A percentile compares a stretch with the other conserved stretches of the same genome.
Evolutionary conservation across 2,888 invertebrate species (phyloP).

Genomic region (Cephus rjabovi): DNA sequence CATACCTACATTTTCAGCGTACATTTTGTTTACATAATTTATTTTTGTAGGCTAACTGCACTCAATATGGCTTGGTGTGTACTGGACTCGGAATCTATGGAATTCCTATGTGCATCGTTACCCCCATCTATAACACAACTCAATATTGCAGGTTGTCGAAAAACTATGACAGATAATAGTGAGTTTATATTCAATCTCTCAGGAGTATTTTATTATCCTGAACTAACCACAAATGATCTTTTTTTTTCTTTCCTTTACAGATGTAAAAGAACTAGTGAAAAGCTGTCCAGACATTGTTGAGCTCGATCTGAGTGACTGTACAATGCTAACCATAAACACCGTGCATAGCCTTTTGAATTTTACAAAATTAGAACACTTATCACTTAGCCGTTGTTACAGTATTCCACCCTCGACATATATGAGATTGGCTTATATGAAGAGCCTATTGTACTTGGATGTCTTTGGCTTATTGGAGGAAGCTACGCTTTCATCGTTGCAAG

Average conservation of each 20-base stretch:
- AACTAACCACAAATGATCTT: not conserved
- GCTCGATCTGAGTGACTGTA: constrained; percentile 90
- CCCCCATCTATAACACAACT: constrained; percentile 77
- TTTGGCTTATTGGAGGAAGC: constrained; percentile 81
- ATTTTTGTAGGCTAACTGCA: constrained; percentile 71
- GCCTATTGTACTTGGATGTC: constrained; percentile 81
- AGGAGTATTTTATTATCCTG: not conserved
- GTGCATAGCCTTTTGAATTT: constrained; percentile 72
- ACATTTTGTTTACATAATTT: not conserved
- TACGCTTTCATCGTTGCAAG: constrained; percentile 65
- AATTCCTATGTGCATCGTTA: constrained; percentile 72
- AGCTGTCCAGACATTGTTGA: constrained; percentile 82
- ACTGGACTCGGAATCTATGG: constrained; percentile 72
- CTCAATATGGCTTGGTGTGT: constrained; percentile 88
- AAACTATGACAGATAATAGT: constrained; percentile 81
- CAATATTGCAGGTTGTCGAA: constrained; percentile 86
- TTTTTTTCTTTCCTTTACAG: constrained; percentile 68
- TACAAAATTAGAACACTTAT: constrained; percentile 78
- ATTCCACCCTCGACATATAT: constrained; percentile 78
- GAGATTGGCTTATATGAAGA: constrained; percentile 72
- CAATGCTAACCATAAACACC: constrained; percentile 74
- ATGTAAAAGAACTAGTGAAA: constrained; percentile 73
- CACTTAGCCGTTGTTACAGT: constrained; percentile 84
- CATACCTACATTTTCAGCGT: not conserved
- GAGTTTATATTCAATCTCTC: constrained; percentile 60